Evolutionary conservation across 2,113 vertebrate genomes (phyloP).

Genomic region (Cynoglossus semilaevis): DNA sequence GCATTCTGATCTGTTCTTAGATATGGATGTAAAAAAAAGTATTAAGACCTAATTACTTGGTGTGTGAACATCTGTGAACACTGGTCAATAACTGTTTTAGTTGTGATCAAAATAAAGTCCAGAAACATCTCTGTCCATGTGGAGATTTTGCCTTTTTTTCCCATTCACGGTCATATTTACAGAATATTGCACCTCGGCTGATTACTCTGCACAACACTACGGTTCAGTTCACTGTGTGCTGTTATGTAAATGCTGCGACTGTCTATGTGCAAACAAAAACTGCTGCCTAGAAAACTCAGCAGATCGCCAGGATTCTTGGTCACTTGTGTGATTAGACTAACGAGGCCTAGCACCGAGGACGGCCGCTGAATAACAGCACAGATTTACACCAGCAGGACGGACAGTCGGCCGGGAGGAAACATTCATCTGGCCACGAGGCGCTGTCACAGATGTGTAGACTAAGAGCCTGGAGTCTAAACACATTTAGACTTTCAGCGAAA

Average conservation of each 20-base stretch:
- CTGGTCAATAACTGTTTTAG: no score
- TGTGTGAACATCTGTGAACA: no score
- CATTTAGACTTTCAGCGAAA: neutral
- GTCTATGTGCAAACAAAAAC: conserved; percentile 1
- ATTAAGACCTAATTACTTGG: no score
- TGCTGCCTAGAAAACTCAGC: conserved; percentile 15
- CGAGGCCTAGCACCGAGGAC: conserved; percentile 53
- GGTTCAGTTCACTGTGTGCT: neutral
- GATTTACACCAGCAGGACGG: conserved; percentile 58
- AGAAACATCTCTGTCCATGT: conserved; percentile 10
- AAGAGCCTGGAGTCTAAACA: neutral
- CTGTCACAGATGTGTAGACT: conserved; percentile 35
- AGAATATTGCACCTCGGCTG: conserved; percentile 14
- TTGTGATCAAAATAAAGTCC: conserved; percentile 15
- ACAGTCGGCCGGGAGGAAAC: conserved; percentile 44
- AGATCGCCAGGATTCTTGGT: conserved; percentile 29
- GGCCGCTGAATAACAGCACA: conserved; percentile 55
- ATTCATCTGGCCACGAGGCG: conserved; percentile 33
- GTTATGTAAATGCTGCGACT: neutral
- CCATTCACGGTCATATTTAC: conserved; percentile 1
- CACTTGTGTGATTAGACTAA: conserved; percentile 64
- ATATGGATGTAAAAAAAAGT: no score
- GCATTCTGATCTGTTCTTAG: no score
- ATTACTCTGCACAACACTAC: neutral
- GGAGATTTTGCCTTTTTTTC: neutral